Percentiles rank a stretch among this genome's conserved stretches.
These are phyloP conservation scores for Manis javanica DNA, from an alignment of 2,797 vertebrate genomes.

Conservation along the genomic window DNA sequence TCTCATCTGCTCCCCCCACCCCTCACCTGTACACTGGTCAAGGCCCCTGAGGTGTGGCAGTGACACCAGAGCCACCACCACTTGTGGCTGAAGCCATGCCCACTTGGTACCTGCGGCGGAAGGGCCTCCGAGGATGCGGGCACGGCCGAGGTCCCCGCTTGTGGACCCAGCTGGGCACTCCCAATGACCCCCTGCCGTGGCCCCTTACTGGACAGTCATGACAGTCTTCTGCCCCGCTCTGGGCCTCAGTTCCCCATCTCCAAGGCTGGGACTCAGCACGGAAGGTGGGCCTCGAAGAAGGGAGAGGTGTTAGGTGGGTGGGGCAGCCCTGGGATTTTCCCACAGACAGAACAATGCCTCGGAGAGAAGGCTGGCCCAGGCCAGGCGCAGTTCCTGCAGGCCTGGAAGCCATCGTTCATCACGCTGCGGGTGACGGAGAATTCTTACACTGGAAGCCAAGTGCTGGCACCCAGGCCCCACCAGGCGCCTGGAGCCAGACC, in stretches of 20 bases:
- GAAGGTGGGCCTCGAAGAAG: not conserved
- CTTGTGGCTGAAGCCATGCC: rapidly evolving
- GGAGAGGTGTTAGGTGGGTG: not conserved
- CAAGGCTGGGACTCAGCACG: not conserved
- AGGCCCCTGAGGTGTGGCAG: not conserved
- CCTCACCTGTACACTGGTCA: too few relatives aligned
- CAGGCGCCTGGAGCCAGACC: not conserved
- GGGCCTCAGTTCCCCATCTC: not conserved
- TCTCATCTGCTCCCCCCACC: too few relatives aligned
- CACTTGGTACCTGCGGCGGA: not conserved
- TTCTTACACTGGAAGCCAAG: not conserved
- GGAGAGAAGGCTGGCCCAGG: not conserved
- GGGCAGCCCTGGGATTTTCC: not conserved
- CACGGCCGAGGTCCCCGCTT: not conserved
- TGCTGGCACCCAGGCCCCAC: not conserved
- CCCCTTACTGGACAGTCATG: not conserved
- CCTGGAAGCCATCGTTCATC: not conserved
- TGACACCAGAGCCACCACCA: not conserved
- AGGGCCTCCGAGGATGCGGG: not conserved
- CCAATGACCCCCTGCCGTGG: rapidly evolving
- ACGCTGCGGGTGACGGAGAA: not conserved
- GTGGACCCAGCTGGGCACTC: not conserved
- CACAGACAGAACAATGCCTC: not conserved
- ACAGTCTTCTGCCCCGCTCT: not conserved
- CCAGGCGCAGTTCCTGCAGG: rapidly evolving